Conservation (phyloP, 2,888 invertebrate species). For the Eremobia ochroleuca region DNA sequence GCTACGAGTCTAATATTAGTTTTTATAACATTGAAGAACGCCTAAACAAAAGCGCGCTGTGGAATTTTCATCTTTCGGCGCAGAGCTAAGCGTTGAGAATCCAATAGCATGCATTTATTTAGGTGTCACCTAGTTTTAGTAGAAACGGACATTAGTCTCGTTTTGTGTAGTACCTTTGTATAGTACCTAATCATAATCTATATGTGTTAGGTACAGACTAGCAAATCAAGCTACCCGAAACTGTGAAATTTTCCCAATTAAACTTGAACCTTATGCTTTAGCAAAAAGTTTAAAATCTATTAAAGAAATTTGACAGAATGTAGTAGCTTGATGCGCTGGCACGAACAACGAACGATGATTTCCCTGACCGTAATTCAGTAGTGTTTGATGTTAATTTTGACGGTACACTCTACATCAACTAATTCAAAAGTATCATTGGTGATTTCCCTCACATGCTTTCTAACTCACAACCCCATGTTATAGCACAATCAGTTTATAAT, state of each 20-base stretch:
- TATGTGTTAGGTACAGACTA: too few species aligned
- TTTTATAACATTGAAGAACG: too few species aligned
- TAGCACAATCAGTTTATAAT: not conserved
- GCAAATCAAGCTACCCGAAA: too few species aligned
- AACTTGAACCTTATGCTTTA: too few species aligned
- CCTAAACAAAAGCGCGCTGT: not conserved
- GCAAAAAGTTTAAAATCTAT: too few species aligned
- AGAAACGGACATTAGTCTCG: not conserved
- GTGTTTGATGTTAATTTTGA: not conserved
- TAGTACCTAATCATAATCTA: not conserved
- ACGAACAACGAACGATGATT: too few species aligned
- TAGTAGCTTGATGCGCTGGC: too few species aligned
- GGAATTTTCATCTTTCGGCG: not conserved
- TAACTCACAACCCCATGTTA: not conserved
- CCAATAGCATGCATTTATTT: not conserved
- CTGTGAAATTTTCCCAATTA: too few species aligned
- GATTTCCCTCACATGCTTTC: not conserved
- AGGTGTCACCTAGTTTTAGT: not conserved
- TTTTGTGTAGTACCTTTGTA: not conserved
- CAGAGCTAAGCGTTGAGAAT: not conserved
- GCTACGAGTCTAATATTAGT: not conserved
- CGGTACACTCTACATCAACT: not conserved
- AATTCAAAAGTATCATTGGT: not conserved
- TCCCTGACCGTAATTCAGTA: not conserved
- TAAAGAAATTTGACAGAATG: too few species aligned